These are phyloP conservation scores for Venturia canescens DNA, from an alignment of 1,140 invertebrate species.

Conservation along the genomic window DNA sequence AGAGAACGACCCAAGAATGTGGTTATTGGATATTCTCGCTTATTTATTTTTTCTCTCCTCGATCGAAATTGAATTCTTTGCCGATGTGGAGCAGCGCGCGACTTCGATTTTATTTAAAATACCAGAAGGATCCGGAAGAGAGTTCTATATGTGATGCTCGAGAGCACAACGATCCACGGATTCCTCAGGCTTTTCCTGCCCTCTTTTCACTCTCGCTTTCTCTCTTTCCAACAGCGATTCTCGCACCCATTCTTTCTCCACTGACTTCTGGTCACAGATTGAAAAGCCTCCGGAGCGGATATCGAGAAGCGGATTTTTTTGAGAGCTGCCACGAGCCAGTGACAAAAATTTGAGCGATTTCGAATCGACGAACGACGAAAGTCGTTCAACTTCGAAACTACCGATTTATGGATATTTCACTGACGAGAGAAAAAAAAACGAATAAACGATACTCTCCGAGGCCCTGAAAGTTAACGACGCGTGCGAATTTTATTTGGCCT, in stretches of 20 bases:
- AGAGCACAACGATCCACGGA: conserved; percentile 45
- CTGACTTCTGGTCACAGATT: conserved; percentile 35
- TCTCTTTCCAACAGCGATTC: conserved; percentile 33
- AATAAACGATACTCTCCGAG: no score
- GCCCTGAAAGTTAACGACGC: background rate
- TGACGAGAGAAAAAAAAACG: no score
- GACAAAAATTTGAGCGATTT: no score
- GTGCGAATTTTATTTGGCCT: background rate
- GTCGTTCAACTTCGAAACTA: no score
- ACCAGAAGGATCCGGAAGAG: conserved; percentile 44
- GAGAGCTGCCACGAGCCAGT: no score
- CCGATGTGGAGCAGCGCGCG: conserved; percentile 62
- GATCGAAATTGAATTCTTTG: conserved; percentile 71
- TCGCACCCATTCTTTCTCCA: conserved; percentile 8
- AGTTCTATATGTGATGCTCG: background rate
- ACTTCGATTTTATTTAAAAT: conserved; percentile 70
- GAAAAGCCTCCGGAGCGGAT: conserved; percentile 11
- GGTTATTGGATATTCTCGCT: conserved; percentile 74
- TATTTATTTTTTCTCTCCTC: conserved; percentile 64
- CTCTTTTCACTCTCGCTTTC: background rate
- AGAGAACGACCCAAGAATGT: conserved; percentile 64
- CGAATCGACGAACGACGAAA: no score
- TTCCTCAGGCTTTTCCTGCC: conserved; percentile 54
- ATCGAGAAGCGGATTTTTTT: no score
- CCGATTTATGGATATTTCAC: no score